Evolutionary conservation across 2,113 vertebrate genomes (phyloP).

Genomic region (Ochotona princeps): DNA sequence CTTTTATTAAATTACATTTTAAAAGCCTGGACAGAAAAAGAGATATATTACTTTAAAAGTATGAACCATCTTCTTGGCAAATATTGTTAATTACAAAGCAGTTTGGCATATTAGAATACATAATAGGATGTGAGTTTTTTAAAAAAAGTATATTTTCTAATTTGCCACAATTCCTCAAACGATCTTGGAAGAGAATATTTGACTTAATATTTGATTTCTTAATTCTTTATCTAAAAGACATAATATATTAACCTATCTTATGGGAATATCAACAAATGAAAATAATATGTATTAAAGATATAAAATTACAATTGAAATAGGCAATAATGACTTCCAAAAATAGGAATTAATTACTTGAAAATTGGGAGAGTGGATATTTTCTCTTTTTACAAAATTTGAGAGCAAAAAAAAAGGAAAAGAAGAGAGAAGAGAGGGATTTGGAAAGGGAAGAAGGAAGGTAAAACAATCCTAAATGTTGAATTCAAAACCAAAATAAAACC

Average conservation of each 20-base stretch:
- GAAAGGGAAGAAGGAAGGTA: background rate
- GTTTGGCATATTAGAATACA: conserved; percentile 36
- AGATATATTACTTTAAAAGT: conserved; percentile 53
- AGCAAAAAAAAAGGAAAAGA: conserved; percentile 49
- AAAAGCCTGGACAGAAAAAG: conserved; percentile 52
- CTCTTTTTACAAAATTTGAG: conserved; percentile 60
- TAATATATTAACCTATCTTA: background rate
- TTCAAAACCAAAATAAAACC: conserved; percentile 46
- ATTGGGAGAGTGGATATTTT: conserved; percentile 16
- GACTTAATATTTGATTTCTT: conserved; percentile 16
- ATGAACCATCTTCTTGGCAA: conserved; percentile 26
- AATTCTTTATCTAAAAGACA: conserved; percentile 60
- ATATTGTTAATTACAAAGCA: conserved; percentile 58
- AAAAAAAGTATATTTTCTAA: conserved; percentile 47
- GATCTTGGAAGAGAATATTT: conserved; percentile 3
- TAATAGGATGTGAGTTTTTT: conserved; percentile 40
- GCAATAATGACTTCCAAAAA: conserved; percentile 61
- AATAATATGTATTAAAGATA: conserved; percentile 46
- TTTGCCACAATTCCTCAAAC: conserved; percentile 44
- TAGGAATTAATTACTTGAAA: conserved; percentile 45
- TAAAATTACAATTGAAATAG: conserved; percentile 64
- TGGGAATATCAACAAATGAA: conserved; percentile 20
- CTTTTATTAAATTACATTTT: conserved; percentile 56
- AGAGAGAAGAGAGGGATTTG: background rate
- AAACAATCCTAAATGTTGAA: background rate